phyloP scores from a whole-genome alignment of 1,140 invertebrate species.

The Zaprionus davidi region DNA sequence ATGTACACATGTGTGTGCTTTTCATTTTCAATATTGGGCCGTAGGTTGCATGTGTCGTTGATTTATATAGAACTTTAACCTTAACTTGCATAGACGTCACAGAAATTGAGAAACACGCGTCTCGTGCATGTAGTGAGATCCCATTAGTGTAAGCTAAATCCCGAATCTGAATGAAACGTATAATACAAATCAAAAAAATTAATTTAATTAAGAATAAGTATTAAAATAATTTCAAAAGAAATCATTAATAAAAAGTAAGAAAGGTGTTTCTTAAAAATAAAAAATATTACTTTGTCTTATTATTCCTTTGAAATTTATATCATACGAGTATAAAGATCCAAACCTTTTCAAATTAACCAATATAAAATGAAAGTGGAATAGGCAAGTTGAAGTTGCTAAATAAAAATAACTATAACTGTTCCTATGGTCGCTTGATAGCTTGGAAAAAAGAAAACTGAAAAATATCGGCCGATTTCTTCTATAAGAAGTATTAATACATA shows the following conservation, averaged over 20 bases:
- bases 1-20: conserved; percentile 1
- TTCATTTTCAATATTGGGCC: conserved; percentile 57
- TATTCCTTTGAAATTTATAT: not conserved
- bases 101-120: conserved; percentile 48
- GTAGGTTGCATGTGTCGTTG: conserved; percentile 63
- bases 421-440: too few relatives aligned
- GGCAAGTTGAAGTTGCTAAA: too few relatives aligned
- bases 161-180: not conserved
- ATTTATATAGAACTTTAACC: conserved; percentile 70
- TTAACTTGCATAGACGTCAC: conserved; percentile 66
- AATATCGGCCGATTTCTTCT: too few relatives aligned
- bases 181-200: not conserved
- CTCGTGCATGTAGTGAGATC: conserved; percentile 43
- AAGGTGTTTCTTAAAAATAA: not conserved
- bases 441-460: too few relatives aligned
- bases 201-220: not conserved
- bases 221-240: not conserved
- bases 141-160: not conserved
- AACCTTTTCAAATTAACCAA: not conserved
- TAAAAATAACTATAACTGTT: too few relatives aligned
- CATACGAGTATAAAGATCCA: too few relatives aligned
- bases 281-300: not conserved
- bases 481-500: too few relatives aligned
- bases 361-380: too few relatives aligned
- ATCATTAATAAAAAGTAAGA: not conserved